Conservation (phyloP, 1,140 invertebrate genomes). For the Anoplolepis gracilipes region DNA sequence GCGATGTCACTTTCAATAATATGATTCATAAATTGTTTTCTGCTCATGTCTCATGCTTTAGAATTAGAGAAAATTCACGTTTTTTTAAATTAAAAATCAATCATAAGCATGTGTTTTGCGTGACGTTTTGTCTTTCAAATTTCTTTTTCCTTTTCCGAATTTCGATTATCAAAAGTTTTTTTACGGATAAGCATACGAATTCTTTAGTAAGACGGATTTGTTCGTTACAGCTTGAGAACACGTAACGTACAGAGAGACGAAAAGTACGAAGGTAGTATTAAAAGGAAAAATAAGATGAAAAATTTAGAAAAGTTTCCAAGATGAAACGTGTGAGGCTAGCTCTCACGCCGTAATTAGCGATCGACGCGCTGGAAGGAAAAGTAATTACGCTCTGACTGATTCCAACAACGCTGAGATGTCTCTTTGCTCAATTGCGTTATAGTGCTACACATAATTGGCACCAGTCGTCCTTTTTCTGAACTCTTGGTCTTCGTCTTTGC, state of each 20-base stretch:
- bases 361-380: constrained; percentile 30
- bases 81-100: not conserved
- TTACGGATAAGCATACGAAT: not conserved
- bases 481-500: constrained; percentile 3
- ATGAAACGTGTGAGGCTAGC: constrained; percentile 23
- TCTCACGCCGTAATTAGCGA: constrained; percentile 66
- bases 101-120: not conserved
- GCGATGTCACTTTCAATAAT: not conserved
- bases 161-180: not conserved
- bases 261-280: not conserved
- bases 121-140: not conserved
- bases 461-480: constrained; percentile 6
- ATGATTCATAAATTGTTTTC: not conserved
- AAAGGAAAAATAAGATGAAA: constrained; percentile 20
- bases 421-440: constrained; percentile 64
- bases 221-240: not conserved
- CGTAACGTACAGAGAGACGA: not conserved
- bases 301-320: constrained; percentile 29
- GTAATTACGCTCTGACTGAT: constrained; percentile 72
- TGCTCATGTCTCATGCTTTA: not conserved
- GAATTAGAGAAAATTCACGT: not conserved
- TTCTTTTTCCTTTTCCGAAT: not conserved
- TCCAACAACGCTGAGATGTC: constrained; percentile 68
- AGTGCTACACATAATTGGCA: constrained; percentile 64
- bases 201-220: constrained; percentile 28